Conservation (phyloP, 2,797 vertebrate species). For the Diceros bicornis region DNA sequence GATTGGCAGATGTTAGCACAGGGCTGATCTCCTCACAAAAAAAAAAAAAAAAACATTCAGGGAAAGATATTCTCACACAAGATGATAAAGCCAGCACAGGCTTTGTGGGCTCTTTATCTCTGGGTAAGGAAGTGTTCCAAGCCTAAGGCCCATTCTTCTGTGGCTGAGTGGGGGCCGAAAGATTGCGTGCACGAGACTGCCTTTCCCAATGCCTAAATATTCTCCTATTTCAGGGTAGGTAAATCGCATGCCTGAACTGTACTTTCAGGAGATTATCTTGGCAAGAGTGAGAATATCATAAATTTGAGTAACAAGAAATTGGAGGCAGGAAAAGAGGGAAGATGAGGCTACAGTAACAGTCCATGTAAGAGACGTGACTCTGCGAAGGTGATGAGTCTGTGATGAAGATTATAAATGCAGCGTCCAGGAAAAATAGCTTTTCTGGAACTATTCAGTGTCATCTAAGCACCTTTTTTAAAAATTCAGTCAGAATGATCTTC, state of each 20-base stretch:
- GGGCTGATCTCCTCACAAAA: too few relatives aligned
- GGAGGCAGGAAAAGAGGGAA: background rate
- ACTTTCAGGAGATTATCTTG: background rate
- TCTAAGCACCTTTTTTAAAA: background rate
- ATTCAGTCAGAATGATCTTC: background rate
- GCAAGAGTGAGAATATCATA: background rate
- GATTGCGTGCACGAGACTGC: background rate
- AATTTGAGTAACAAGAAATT: background rate
- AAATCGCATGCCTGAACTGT: background rate
- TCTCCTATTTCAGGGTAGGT: background rate
- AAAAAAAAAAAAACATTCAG: too few relatives aligned
- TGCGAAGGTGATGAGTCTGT: background rate
- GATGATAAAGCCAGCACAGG: background rate
- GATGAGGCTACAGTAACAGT: background rate
- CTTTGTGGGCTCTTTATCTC: background rate
- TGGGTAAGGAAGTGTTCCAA: background rate
- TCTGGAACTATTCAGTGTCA: background rate
- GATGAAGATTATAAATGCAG: background rate
- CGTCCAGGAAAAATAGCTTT: background rate
- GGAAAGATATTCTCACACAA: background rate
- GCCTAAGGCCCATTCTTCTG: background rate
- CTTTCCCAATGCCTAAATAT: background rate
- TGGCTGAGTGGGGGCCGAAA: background rate
- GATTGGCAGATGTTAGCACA: too few relatives aligned
- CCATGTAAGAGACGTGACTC: background rate